Base-by-base conservation (phyloP, 2,113 vertebrate species). In the Clarias macrocephalus region DNA sequence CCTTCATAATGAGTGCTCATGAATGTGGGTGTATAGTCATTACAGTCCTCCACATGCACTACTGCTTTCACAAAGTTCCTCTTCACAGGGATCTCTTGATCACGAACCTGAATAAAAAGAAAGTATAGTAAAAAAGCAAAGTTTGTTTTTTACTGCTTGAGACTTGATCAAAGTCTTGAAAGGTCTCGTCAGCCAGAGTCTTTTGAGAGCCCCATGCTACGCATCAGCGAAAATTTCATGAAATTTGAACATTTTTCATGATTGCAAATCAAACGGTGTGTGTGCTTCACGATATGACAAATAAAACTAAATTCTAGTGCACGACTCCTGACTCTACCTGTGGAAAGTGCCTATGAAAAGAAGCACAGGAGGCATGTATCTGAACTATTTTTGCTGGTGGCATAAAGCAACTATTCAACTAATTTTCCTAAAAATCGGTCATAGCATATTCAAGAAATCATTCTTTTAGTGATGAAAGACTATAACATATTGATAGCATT, bases 81-180 rank as follows among this genome's bases (percentile, higher is more conserved):
- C 89, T 98, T 99, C 82, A 97, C 96, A 18, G 97, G 97, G 18
- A 99, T 97, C 91, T 97, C 97, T 91, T 99, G 97, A 91, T 99
- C 98, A 65, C 98, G 94, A 3, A 99, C 98, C 98, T 99, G 88
- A 48, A 80, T 63, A 18, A 70, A 84, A 88, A 83, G 88, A 18
- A 30, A 25, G n/a, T 9, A 33, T 2, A 10, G 23, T 21, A 19
- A 63, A 83, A 66, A 52, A 28, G 59, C 33, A 73, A 23, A 28
- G 23, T 1, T 16, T 21, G 54, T 57, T 30, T 23, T 13, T 66
- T 84, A 16, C 0, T 82, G 23, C 25, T 52, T 28, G n/a, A 30
- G 5, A 28, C 2, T 28, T 56, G 54, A 28, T n/a, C 13, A 56
- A 76, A 54, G n/a, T 54, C 73, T 54, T 16, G 68, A 37, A 73